Base-by-base conservation (phyloP, 2,888 invertebrate genomes). In the Tetragonisca angustula region DNA sequence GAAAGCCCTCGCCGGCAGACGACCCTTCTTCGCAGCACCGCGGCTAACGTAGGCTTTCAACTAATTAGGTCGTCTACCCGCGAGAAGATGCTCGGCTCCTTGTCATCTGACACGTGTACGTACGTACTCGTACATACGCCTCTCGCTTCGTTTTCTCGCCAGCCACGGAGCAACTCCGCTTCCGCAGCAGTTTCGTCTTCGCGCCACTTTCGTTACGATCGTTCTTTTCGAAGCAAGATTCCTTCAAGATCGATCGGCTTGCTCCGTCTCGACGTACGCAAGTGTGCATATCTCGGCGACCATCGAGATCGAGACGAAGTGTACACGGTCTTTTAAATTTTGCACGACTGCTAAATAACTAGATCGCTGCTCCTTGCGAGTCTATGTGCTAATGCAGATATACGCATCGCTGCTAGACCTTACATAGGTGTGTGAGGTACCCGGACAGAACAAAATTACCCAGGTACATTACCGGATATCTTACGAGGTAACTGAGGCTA, bases 11-110 rank as follows among this genome's bases (percentile, higher is more conserved):
- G 68, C 59, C 64, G 67, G 85, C 81, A 79, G 87, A 86, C 87
- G 87, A 81, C 73, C 87, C 80, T 87, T 79, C 81, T 86, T 79
- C 81, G 73, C 81, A 81, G 71, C 67, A 81, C 65, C 70, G 75
- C 72, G 81, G 81, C 76, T 76, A 85, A 80, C 80, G 77, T 85
- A 79, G 83, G 91, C 92, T 91, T 89, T 92, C 91, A 91, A 91
- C 87, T 90, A 91, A 91, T 91, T 91, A 91, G 91, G 92, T 92
- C 91, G 91, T 87, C 89, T 87, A 79, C 84, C 89, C 88, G 82
- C 89, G 84, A 84, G 83, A 70, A 86, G 81, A 84, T 76, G 70
- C 43, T 9, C 11, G 43, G 9, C 78, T 67, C n/a, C 65, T 65
- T 69, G 79, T 76, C 84, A 79, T 84, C 49, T 43, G 84, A 76